Percentiles rank a stretch among this genome's conserved stretches.
Evolutionary conservation across 2,113 vertebrate species (phyloP).

Genomic region (Marcusenius ussheri): DNA sequence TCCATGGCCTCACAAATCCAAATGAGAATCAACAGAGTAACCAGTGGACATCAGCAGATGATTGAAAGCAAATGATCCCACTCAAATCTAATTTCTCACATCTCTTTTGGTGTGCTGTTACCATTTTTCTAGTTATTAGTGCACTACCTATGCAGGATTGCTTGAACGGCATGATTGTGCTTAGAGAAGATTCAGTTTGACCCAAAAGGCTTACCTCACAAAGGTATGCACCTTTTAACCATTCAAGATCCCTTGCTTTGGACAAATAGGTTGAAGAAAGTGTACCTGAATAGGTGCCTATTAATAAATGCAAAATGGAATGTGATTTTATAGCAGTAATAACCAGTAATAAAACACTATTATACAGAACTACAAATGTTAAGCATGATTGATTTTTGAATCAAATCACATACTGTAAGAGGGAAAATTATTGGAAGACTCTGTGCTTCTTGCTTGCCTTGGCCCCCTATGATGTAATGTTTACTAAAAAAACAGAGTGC

Average conservation of each 20-base stretch:
- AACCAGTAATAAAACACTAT: background rate
- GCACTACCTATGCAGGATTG: background rate
- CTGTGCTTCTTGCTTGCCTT: conserved; percentile 36
- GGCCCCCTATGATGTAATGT: conserved; percentile 54
- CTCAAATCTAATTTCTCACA: background rate
- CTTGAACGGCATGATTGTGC: background rate
- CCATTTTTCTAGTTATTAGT: background rate
- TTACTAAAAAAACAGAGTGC: conserved; percentile 44
- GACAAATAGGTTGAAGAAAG: background rate
- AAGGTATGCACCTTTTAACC: background rate
- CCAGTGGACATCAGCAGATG: background rate
- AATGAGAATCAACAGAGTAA: background rate
- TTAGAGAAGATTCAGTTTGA: background rate
- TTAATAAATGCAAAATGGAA: background rate
- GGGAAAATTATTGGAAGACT: conserved; percentile 40
- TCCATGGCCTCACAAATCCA: background rate
- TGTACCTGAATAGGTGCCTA: background rate
- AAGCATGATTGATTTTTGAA: conserved; percentile 21
- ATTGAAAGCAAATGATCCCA: background rate
- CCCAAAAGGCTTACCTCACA: background rate
- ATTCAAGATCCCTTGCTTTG: background rate
- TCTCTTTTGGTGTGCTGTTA: background rate
- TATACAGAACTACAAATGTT: background rate
- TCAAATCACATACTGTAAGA: conserved; percentile 41
- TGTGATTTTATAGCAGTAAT: background rate